Evolutionary conservation across 2,888 invertebrate genomes (phyloP), one percentile per base, ranked within the genome.

Genomic region (Chloromyia formosa): DNA sequence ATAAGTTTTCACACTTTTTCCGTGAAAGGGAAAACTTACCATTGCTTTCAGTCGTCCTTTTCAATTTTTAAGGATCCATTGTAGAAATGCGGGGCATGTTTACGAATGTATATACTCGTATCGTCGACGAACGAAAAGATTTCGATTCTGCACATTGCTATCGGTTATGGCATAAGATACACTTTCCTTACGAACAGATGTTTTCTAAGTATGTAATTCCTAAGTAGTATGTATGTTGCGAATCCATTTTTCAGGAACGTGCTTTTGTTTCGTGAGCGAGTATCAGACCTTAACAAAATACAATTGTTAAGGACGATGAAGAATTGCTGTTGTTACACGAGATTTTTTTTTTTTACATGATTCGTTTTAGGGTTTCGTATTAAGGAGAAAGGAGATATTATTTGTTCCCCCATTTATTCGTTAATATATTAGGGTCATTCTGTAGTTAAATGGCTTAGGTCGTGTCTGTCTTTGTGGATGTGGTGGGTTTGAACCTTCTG

Each of bases 31-130:
- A 61, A 61, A 61, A 61, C 27, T 61, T 61, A 23, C 20, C 20
- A 14, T 61, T 27, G 5, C 20, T 61, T 16, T 61, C 22, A 10
- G 49, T 53, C 53, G 53, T 53, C 53, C 53, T 56, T 20, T 61
- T 61, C 27, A 61, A 61, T 61, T 61, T 61, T 61, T 61, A 61
- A 61, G 61, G 18, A 61, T 61, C 27, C 12, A 61, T 61, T 61
- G 61, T 27, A 61, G 7, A 58, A 18, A 20, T 12, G 10, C 20
- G 20, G 3, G 16, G 58, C 10, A n/a, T 58, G 20, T 18, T 20
- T 35, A 35, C 27, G 27, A 7, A n/a, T 49, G 49, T 49, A n/a
- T 49, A 49, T 7, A 35, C 7, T 35, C 7, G 7, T 35, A 35
- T 35, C 27, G 27, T 18, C 58, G 18, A 58, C 20, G 7, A 58